These are phyloP conservation scores for Sminthurides aquaticus DNA, from an alignment of 2,888 invertebrate genomes.

Conservation along the genomic window DNA sequence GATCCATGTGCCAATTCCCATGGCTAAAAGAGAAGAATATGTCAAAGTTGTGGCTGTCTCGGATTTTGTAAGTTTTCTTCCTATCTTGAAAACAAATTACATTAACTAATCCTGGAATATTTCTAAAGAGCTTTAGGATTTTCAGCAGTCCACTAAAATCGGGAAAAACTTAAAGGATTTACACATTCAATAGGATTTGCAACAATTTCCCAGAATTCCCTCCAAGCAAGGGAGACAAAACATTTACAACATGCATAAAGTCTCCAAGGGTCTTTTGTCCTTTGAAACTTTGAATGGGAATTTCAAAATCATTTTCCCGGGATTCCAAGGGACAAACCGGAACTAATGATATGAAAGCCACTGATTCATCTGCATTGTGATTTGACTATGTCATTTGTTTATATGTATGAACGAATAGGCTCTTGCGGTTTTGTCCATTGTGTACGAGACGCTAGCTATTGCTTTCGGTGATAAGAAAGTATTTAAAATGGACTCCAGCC, in stretches of 20 bases:
- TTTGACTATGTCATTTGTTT: not conserved
- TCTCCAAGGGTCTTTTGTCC: too few species aligned
- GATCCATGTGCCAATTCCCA: not conserved
- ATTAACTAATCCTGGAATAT: too few species aligned
- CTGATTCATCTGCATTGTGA: too few species aligned
- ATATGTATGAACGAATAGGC: constrained; percentile 10
- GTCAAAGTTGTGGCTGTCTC: constrained; percentile 1
- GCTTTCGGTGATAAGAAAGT: constrained; percentile 8
- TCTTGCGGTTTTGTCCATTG: constrained; percentile 5
- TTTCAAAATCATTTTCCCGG: not conserved
- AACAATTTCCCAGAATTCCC: not conserved
- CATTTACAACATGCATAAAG: too few species aligned
- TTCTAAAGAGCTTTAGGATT: too few species aligned
- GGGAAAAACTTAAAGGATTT: not conserved
- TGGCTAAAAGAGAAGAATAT: not conserved
- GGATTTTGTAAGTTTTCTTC: constrained; percentile 14
- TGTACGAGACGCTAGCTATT: constrained; percentile 15
- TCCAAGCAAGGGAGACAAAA: too few species aligned
- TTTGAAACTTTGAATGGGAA: too few species aligned
- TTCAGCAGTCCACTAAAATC: not conserved
- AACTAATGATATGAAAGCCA: too few species aligned
- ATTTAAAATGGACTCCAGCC: not conserved
- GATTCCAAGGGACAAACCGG: too few species aligned
- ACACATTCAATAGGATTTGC: not conserved
- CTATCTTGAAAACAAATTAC: too few species aligned